phyloP scores from a whole-genome alignment of 2,113 vertebrate species.

The Rhagologus leucostigma region DNA sequence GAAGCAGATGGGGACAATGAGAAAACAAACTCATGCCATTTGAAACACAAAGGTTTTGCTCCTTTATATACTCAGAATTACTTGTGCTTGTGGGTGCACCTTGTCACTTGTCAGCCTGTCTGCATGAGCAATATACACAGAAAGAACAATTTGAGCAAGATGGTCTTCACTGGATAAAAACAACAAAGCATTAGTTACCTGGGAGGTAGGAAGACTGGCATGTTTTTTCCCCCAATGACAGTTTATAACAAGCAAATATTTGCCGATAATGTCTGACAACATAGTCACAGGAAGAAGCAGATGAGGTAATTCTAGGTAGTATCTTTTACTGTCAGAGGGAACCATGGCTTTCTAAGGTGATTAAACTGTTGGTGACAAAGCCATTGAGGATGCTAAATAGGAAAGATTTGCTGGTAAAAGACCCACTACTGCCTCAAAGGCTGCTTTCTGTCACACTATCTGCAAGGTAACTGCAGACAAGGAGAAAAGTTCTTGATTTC shows the following conservation, averaged over 20 bases:
- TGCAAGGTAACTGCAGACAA: neutral
- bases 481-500: neutral
- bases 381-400: constrained; percentile 26
- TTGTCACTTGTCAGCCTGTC: constrained; percentile 47
- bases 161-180: constrained; percentile 16
- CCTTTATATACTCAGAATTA: constrained; percentile 31
- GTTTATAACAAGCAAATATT: constrained; percentile 59
- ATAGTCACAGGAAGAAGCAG: constrained; percentile 47
- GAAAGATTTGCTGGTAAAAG: constrained; percentile 6
- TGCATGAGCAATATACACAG: constrained; percentile 40
- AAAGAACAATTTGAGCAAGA: constrained; percentile 6
- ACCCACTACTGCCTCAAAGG: neutral
- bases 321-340: constrained; percentile 34
- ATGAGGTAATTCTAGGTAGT: constrained; percentile 30
- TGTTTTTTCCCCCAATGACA: constrained; percentile 44
- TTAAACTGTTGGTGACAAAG: constrained; percentile 33
- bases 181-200: constrained; percentile 40
- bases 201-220: constrained; percentile 42
- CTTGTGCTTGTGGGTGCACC: constrained; percentile 26
- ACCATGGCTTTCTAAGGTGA: constrained; percentile 18
- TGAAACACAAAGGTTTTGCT: constrained; percentile 31
- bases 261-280: constrained; percentile 61
- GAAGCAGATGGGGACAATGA: neutral
- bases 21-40: constrained; percentile 24
- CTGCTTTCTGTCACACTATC: neutral